Evolutionary conservation across 2,888 invertebrate genomes (phyloP).

Genomic region (Galeopsomyia nigrocyanea): DNA sequence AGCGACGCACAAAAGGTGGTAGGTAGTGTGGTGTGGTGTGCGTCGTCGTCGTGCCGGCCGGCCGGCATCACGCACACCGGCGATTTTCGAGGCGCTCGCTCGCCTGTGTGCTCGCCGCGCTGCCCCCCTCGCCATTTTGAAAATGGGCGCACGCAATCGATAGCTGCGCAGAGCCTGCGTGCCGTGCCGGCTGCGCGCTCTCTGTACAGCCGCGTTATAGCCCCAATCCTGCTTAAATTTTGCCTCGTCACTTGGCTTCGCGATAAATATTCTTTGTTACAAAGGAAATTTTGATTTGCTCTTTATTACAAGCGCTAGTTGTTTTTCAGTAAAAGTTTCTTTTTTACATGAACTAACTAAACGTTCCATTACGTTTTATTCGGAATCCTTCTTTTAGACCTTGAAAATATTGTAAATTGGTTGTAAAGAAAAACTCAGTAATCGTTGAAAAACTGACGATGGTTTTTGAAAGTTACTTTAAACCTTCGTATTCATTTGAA

Average conservation of each 20-base stretch:
- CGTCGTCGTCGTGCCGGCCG: not conserved
- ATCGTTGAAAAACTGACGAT: too few species aligned
- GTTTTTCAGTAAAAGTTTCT: too few species aligned
- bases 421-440: too few species aligned
- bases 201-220: not conserved
- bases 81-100: slow-evolving; percentile 16
- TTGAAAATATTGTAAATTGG: too few species aligned
- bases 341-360: too few species aligned
- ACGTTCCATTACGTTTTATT: too few species aligned
- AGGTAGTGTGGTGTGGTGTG: not conserved
- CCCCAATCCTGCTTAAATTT: not conserved
- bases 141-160: slow-evolving; percentile 59
- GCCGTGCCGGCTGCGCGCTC: not conserved
- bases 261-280: not conserved
- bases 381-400: too few species aligned
- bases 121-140: slow-evolving; percentile 63
- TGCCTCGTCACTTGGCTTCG: too few species aligned
- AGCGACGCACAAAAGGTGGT: slow-evolving; percentile 40
- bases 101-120: slow-evolving; percentile 38
- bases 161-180: slow-evolving; percentile 33
- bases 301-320: too few species aligned
- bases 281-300: not conserved
- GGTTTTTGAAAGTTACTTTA: too few species aligned
- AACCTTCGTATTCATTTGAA: too few species aligned
- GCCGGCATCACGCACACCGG: slow-evolving; percentile 6